A percentile compares a stretch with the other conserved stretches of the same genome.
These are phyloP conservation scores for Prochilodus magdalenae DNA, from an alignment of 2,113 vertebrate genomes.

Conservation along the genomic window DNA sequence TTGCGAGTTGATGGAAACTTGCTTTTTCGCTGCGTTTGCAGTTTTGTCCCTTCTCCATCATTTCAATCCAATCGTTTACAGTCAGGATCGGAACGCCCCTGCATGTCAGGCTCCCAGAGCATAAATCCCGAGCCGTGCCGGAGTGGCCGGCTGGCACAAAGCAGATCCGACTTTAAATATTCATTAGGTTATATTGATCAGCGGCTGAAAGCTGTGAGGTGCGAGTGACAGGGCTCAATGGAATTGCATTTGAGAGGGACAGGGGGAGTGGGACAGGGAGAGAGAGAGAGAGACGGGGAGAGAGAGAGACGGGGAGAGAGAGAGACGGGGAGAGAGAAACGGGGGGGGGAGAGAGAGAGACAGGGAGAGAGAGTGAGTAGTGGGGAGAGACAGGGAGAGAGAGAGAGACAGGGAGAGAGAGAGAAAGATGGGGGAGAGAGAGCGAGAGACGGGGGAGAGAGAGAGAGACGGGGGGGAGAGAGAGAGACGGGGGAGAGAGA, in stretches of 20 bases:
- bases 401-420: too few relatives aligned
- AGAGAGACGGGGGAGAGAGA: too few relatives aligned
- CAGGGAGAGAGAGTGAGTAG: too few relatives aligned
- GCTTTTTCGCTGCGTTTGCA: neutral
- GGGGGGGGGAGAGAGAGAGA: too few relatives aligned
- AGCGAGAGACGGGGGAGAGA: too few relatives aligned
- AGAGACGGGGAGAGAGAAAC: too few relatives aligned
- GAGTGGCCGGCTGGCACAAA: neutral
- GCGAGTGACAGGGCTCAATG: constrained; percentile 11
- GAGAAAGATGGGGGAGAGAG: too few relatives aligned
- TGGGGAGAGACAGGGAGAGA: too few relatives aligned
- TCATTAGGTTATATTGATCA: constrained; percentile 10
- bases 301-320: too few relatives aligned
- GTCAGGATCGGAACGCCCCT: neutral
- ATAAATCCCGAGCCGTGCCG: neutral
- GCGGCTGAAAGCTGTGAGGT: neutral
- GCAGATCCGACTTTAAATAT: neutral
- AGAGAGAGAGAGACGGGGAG: neutral
- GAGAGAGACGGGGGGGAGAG: too few relatives aligned
- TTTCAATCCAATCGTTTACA: neutral
- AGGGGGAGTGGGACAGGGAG: too few relatives aligned
- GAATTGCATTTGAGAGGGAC: constrained; percentile 5
- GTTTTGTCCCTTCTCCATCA: neutral
- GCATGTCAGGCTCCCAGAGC: neutral
- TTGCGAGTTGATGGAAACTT: neutral